phyloP scores from a whole-genome alignment of 1,140 invertebrate species.

The Drosophila lini region DNA sequence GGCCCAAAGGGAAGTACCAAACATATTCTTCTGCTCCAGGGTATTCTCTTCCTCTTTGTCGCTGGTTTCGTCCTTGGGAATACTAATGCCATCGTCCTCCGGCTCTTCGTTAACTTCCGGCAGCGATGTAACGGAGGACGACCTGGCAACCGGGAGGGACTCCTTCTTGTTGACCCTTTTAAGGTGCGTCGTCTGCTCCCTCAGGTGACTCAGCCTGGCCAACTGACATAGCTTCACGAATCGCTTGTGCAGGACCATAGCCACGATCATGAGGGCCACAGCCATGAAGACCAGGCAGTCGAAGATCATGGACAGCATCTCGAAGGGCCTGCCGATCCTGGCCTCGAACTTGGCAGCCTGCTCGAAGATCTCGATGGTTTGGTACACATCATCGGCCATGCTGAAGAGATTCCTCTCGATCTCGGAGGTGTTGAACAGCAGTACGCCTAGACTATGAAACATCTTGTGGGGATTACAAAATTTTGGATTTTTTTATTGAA shows the following conservation, averaged over 20 bases:
- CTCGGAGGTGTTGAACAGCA: constrained; percentile 17
- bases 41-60: constrained; percentile 3
- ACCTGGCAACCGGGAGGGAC: background rate
- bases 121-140: background rate
- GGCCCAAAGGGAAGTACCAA: constrained; percentile 24
- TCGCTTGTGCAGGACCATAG: constrained; percentile 11
- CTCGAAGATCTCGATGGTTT: constrained; percentile 21
- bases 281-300: constrained; percentile 33
- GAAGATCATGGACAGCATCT: constrained; percentile 11
- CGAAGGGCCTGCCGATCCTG: constrained; percentile 10
- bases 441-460: constrained; percentile 6
- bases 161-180: background rate
- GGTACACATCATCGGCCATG: constrained; percentile 57
- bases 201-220: background rate
- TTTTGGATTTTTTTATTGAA: constrained; percentile 6
- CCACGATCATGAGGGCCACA: constrained; percentile 13
- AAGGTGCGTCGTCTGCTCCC: background rate
- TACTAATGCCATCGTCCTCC: constrained; percentile 3
- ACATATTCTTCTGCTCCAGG: background rate
- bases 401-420: constrained; percentile 38
- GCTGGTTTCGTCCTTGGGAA: background rate
- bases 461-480: constrained; percentile 20
- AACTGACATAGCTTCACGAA: background rate
- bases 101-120: background rate
- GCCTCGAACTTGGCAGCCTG: constrained; percentile 26